Evolutionary conservation across 35 echinoderm and acorn worm genomes (phyloP).

Genomic region (Apostichopus parvimensis): DNA sequence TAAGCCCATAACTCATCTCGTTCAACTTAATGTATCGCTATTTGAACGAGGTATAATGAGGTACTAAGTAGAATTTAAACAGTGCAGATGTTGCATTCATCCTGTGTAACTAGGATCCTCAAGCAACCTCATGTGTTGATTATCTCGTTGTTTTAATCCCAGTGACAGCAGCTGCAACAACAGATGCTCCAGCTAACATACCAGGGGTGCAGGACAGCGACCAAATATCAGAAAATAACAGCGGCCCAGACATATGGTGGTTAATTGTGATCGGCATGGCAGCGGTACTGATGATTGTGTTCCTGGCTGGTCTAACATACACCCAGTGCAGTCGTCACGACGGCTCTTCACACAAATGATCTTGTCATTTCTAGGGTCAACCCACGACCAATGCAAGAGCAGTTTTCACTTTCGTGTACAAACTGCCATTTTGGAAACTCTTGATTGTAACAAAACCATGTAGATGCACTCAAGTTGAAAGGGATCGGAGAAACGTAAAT

Average conservation of each 20-base stretch:
- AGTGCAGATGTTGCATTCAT: background rate
- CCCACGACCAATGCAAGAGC: background rate
- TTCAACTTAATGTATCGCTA: too few relatives aligned
- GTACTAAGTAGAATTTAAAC: background rate
- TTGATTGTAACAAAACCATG: too few relatives aligned
- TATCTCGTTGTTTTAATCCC: background rate
- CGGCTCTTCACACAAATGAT: background rate
- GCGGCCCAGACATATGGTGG: conserved; percentile 27
- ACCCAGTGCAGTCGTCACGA: conserved; percentile 30
- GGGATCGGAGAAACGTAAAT: too few relatives aligned
- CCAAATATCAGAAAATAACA: too few relatives aligned
- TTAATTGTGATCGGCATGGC: background rate
- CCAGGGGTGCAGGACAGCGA: background rate
- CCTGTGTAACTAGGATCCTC: background rate
- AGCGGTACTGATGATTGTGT: conserved; percentile 18
- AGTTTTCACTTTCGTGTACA: too few relatives aligned
- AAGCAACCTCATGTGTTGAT: background rate
- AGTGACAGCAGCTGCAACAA: background rate
- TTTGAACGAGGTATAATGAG: too few relatives aligned
- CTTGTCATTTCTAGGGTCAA: background rate
- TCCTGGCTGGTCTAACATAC: conserved; percentile 34
- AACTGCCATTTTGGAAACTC: too few relatives aligned
- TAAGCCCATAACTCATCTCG: too few relatives aligned
- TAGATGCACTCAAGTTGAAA: too few relatives aligned
- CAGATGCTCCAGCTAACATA: background rate